These are phyloP conservation scores for Chaetodon trifascialis DNA, from an alignment of 2,113 vertebrate genomes.

Conservation along the genomic window DNA sequence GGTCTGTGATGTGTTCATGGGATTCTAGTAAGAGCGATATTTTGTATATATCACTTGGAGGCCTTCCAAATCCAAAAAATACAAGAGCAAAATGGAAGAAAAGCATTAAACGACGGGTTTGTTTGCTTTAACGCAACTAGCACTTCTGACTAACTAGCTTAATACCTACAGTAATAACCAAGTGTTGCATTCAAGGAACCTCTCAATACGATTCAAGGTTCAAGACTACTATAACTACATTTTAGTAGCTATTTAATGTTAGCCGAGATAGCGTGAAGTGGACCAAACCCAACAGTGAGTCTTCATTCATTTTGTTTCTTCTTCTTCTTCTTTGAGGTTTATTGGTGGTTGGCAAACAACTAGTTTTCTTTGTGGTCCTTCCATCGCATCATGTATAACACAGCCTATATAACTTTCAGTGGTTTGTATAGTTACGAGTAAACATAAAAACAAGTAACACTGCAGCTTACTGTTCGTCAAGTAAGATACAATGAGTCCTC, in stretches of 20 bases:
- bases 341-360: too few relatives aligned
- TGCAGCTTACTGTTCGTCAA: slow-evolving; percentile 10
- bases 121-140: neutral
- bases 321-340: too few relatives aligned
- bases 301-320: neutral
- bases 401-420: too few relatives aligned
- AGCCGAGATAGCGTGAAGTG: neutral
- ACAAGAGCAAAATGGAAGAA: neutral
- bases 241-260: too few relatives aligned
- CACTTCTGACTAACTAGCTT: neutral
- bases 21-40: neutral
- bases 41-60: neutral
- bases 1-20: neutral
- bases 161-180: neutral
- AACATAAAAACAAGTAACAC: neutral
- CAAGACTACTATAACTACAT: too few relatives aligned
- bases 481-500: slow-evolving; percentile 24
- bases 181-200: neutral
- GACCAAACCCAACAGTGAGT: neutral
- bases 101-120: neutral
- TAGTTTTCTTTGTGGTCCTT: too few relatives aligned
- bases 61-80: neutral
- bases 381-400: too few relatives aligned
- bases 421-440: neutral
- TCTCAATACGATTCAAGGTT: too few relatives aligned